Evolutionary conservation across 1,140 invertebrate species (phyloP), one percentile per base, ranked within the genome.

Genomic region (Aphelinus certus): DNA sequence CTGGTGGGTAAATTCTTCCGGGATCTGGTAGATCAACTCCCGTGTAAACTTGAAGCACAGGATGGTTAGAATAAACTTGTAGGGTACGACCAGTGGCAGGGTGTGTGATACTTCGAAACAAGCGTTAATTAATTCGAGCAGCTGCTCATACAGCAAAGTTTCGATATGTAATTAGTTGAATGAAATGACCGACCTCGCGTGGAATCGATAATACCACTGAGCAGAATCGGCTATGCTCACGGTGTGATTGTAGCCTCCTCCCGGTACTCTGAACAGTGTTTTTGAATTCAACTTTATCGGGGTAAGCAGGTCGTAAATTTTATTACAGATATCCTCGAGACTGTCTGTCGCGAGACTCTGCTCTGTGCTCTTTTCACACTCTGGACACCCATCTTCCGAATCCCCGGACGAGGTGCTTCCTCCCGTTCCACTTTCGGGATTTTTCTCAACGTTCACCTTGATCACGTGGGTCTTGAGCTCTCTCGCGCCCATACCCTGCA

Each of bases 221-320:
- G 66, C 81, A 4, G 42, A 71, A 73, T 80, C 85, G 64, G 86
- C 89, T 7, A 95, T 84, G 77, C 92, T 93, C 80, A 92, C 95
- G 83, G 95, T 95, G 79, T 95, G 91, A 86, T 97, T 94, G 81
- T 90, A 96, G 1, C 95, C 92, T 60, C 84, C 78, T 6, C 86
- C 85, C 5, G 86, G 78, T 48, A 90, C 81, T 58, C 85, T 81
- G 57, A 83, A 80, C 10, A 91, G 84, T 53, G 85, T 84, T 68
- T 88, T 82, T 48, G 86, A 81, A 47, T 88, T 91, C 5, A 93
- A 80, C 57, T 88, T 84, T 57, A 81, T 88, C 1, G 90, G 88
- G 2, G 88, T 84, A 6, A 92, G 89, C 2, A 98, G 85, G 85
- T 98, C 95, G 82, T 90, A 94, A 0, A 88, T 79, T 0, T 92